Evolutionary conservation across 1,140 invertebrate species (phyloP), one percentile per base, ranked within the genome.

Genomic region (Chlorops oryzae): DNA sequence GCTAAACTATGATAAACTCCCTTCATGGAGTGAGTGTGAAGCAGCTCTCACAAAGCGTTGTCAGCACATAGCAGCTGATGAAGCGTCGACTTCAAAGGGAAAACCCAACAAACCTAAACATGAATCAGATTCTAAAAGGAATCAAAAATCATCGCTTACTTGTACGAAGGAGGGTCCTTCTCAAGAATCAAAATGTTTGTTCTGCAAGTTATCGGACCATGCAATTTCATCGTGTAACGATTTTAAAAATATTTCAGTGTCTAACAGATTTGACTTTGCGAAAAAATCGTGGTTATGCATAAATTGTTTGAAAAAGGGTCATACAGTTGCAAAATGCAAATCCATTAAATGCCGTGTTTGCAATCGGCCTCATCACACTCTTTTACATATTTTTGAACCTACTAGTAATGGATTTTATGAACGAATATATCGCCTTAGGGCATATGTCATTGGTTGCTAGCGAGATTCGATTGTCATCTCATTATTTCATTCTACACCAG

Each of bases 391-490:
- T 22, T 22, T 23, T 13, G n/a, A 34, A n/a, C n/a, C 12, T 28
- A 28, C 21, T 6, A n/a, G n/a, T n/a, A n/a, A 35, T 44, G 18
- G 23, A 54, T 56, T 58, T 56, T 22, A 63, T 69, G 54, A 56
- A 66, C 50, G 66, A 71, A 47, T 74, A 64, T 52, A 10, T 66
- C 5, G 47, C 58, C 3, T 55, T 65, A 10, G 63, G 61, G 7
- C 65, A 73, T 51, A 67, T 73, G 54, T 57, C 52, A 39, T 62
- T 69, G 41, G 52, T 62, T 28, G 62, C 56, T 37, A 50, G 62
- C 2, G 51, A 64, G 28, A 39, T 62, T 13, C 3, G 44, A 1
- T 27, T 61, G 18, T 12, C n/a, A 10, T 27, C 57, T 21, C 50
- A 51, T 21, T 55, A 54, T 54, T 57, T 51, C 32, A 43, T 73